Base-by-base conservation (phyloP, 2,888 invertebrate species). In the Meliscaeva auricollis region DNA sequence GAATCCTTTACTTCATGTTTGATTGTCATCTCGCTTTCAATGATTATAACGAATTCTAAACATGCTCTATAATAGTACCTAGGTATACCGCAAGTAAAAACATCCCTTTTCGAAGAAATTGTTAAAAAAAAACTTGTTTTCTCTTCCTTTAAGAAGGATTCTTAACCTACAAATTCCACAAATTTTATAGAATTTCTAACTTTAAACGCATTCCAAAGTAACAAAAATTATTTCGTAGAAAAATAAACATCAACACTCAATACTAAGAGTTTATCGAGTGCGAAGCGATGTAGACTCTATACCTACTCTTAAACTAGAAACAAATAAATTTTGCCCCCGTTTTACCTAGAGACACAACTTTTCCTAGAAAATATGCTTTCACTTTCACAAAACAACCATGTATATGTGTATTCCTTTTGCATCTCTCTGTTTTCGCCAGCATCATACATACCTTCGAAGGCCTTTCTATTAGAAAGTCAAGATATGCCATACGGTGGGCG, bases 261-360 rank as follows among this genome's bases (percentile, higher is more conserved):
- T n/a, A 13, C 41, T 15, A 44, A 3, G 4, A 26, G 3, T 26
- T 54, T 15, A 30, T 32, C 30, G 15, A 54, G 30, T 9, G 30
- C 26, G 26, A 22, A n/a, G 13, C 1, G 8, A 6, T 52, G 5
- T 30, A 8, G 2, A 3, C n/a, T 35, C 30, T n/a, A n/a, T 8
- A 7, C 3, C 4, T 58, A 38, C 22, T n/a, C 58, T 60, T 22
- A 13, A 60, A 64, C 30, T 64, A 26, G 22, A 46, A 8, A 17
- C 15, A 44, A 46, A 30, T 30, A 64, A 17, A 26, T 26, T 62
- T 13, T 41, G 3, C 13, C 46, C 46, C 1, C 0, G 35, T 6
- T 60, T 60, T 38, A 60, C 60, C 60, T 46, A 64, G 32, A 64
- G 17, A 64, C 64, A 64, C 64, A 64, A 46, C 44, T 30, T 64